Base-by-base conservation (phyloP, 1,140 invertebrate species). In the Spodoptera litura region DNA sequence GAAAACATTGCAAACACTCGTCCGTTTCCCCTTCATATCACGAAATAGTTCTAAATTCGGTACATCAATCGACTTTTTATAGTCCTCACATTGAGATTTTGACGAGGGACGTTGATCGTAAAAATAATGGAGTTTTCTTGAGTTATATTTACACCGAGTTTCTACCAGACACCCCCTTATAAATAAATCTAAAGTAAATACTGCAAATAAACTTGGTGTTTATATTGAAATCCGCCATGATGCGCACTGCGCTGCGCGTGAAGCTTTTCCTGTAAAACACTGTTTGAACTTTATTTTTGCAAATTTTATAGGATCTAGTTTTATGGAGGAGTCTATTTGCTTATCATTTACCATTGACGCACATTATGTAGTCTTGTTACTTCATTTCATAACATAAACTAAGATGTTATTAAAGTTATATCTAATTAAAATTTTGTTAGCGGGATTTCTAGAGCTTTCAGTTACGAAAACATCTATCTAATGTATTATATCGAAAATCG, bases 21-120 rank as follows among this genome's bases (percentile, higher is more conserved):
- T 15, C 15, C 20, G 49, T 64, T 10, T 44, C 15, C 20, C 20
- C 20, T 9, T 44, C 27, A n/a, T 53, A 52, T 20, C 25, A 44
- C 38, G 53, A 70, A 68, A 80, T 76, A 55, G 27, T 58, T 76
- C 75, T 78, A 76, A 75, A 78, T 80, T 71, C 78, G 62, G 74
- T 75, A 72, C 76, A 70, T 77, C 62, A 68, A 58, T 77, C 62
- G 52, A 8, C 20, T 77, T 77, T 44, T 68, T 66, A 77, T 77
- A 64, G 55, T 56, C 35, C 53, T 78, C 49, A 53, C 77, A 71
- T 71, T 77, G 75, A 77, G 68, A 66, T 56, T 68, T 56, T 77
- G 38, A 56, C 62, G 62, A 15, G 61, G 10, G 58, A 52, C 75
- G 52, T 49, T 35, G 62, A 4, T 68, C 64, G 25, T 68, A 68